Evolutionary conservation across 2,888 invertebrate species (phyloP), one percentile per base, ranked within the genome.

Genomic region (Pediacus dermestoides): DNA sequence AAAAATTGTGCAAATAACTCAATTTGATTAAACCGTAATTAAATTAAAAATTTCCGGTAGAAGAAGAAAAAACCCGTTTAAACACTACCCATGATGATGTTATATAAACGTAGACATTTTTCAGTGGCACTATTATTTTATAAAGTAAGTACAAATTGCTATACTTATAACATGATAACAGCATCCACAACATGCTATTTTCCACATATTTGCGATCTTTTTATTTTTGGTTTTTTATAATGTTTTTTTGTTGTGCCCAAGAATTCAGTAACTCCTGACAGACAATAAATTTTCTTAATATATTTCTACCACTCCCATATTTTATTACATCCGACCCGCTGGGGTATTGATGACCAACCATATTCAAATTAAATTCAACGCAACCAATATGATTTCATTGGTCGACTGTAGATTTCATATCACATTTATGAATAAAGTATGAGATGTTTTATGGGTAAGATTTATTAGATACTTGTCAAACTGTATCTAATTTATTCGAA

Each of bases 141-240:
- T 60, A 61, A 61, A 59, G 60, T 57, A 61, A 61, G 60, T 61
- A 60, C 60, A 62, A 62, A 62, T 61, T 62, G 61, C 62, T 62
- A 62, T 62, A 60, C 55, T 62, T 62, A 62, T 47, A 12, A 49
- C 48, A 45, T 52, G 60, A 60, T 61, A 62, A 60, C 58, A 60
- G 52, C 55, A 55, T 52, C 50, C 43, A 58, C 35, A 50, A 42
- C 58, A 58, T 60, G 55, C 60, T 62, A 61, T 62, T 61, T 62
- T 60, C 60, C 48, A 57, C 57, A 58, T 59, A 57, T 60, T 61
- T 58, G 61, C 58, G 46, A 57, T 55, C 59, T 60, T 60, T 53
- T 60, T 57, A 53, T 53, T 52, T 51, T 42, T 44, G 16, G 14
- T 3, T 36, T 35, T 46, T 37, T 36, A 23, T 49, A 48, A 47